Base-by-base conservation (phyloP, 2,888 invertebrate genomes). In the Scelioninae gen. 1 region DNA sequence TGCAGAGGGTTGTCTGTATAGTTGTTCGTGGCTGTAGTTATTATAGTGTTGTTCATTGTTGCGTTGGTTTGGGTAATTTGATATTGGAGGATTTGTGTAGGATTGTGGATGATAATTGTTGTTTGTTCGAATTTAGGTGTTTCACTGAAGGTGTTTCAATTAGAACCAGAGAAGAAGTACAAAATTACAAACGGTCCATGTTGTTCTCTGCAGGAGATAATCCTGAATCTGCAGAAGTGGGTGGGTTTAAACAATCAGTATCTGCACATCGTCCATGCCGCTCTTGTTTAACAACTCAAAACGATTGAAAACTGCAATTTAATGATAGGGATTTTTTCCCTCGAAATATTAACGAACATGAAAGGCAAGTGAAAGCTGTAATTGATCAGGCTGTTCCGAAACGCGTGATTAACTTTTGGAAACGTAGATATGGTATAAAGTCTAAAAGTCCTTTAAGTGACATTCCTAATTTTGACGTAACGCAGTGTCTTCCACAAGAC, bases 351-450 rank as follows among this genome's bases (percentile, higher is more conserved):
- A 29, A 60, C 11, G n/a, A 9, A 11, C 60, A 60, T 29, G 1
- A 11, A 23, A 5, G n/a, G 29, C 23, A 60, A 7, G n/a, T 60
- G 6, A 29, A 40, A 60, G 43, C n/a, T 15, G 51, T 71, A 3
- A 34, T 7, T 16, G 49, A 71, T 29, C 29, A 11, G 23, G 49
- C 47, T 49, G 16, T 60, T 49, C 11, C 45, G 10, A n/a, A 68
- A 16, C 2, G 13, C 3, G 34, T 38, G 11, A 31, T 7, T 34
- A 43, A 40, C 6, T 72, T 15, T 45, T 72, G 72, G 62, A 62
- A 60, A 31, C 32, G 49, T 31, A 16, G 72, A 40, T 72, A 72
- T 34, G 62, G 72, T 0, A 62, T 72, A 5, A 72, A 72, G 40
- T 47, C 58, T 5, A 13, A 13, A 6, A 40, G 60, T 23, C 13